Evolutionary conservation across 2,113 vertebrate species (phyloP).

Genomic region (Leptocoma aspasia): DNA sequence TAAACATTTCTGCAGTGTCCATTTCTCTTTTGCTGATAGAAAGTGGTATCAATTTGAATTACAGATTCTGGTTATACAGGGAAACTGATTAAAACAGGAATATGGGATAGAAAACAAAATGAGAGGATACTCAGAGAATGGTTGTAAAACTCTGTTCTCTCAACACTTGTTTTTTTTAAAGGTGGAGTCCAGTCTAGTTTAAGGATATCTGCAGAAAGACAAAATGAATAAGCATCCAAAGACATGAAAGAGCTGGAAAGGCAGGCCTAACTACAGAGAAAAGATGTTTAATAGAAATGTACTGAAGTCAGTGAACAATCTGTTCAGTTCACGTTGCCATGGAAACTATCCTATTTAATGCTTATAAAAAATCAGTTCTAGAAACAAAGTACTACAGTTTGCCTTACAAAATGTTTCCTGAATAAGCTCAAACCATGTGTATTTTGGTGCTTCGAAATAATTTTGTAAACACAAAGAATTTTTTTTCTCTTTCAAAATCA

Average conservation of each 20-base stretch:
- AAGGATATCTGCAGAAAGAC: not conserved
- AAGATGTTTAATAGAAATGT: constrained; percentile 62
- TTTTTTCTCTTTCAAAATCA: not conserved
- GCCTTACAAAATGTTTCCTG: constrained; percentile 25
- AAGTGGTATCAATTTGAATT: not conserved
- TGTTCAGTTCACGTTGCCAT: constrained; percentile 67
- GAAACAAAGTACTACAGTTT: constrained; percentile 60
- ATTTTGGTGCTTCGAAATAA: not conserved
- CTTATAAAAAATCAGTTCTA: constrained; percentile 15
- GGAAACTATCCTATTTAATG: constrained; percentile 69
- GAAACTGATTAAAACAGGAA: not conserved
- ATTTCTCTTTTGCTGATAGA: not conserved
- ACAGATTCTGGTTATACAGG: not conserved
- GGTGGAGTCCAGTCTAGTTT: not conserved
- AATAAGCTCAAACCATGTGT: constrained; percentile 1
- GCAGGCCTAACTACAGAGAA: constrained; percentile 33
- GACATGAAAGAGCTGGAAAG: constrained; percentile 4
- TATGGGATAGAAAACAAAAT: not conserved
- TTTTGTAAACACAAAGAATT: not conserved
- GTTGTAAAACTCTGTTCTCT: not conserved
- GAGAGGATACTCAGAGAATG: not conserved
- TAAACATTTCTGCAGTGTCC: not conserved
- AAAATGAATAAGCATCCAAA: not conserved
- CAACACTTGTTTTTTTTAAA: not conserved
- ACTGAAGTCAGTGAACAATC: constrained; percentile 66